phyloP scores from a whole-genome alignment of 2,888 invertebrate genomes.

The Pandemis cinnamomeana region DNA sequence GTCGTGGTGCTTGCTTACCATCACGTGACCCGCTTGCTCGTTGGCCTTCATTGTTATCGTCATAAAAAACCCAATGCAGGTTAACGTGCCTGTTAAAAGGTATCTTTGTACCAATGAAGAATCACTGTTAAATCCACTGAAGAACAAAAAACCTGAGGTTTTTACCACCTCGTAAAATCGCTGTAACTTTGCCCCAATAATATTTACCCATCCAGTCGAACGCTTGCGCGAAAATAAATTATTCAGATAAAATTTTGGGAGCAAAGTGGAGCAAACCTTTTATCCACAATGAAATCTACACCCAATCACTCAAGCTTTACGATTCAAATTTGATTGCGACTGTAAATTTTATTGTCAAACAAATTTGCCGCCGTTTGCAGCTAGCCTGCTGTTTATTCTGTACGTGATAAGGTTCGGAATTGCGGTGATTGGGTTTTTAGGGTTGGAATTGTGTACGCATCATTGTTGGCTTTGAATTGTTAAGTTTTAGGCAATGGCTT shows the following conservation, averaged over 20 bases:
- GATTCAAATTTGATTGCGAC: constrained; percentile 11
- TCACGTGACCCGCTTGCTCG: no score
- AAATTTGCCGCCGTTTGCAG: constrained; percentile 1
- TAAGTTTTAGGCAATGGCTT: constrained; percentile 11
- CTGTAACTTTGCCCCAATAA: constrained; percentile 23
- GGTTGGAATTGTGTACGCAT: background rate
- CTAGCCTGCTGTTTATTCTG: background rate
- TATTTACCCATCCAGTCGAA: constrained; percentile 27
- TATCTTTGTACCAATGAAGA: constrained; percentile 2
- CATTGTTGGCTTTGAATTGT: constrained; percentile 14
- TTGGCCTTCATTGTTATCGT: no score
- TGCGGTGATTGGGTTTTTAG: background rate
- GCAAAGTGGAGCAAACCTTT: constrained; percentile 4
- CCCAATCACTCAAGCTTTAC: constrained; percentile 14
- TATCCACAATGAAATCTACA: background rate
- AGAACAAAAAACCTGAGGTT: constrained; percentile 13
- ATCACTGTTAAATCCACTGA: background rate
- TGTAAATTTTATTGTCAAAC: constrained; percentile 17
- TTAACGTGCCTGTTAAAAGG: background rate
- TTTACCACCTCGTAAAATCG: constrained; percentile 14
- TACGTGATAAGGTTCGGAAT: constrained; percentile 9
- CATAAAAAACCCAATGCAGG: no score
- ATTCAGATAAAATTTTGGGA: constrained; percentile 22
- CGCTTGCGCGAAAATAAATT: constrained; percentile 31
- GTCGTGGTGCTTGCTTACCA: no score